A percentile compares a stretch with the other conserved stretches of the same genome.
Conservation (phyloP, 2,888 invertebrate species). For the Dryocosmus kuriphilus region DNA sequence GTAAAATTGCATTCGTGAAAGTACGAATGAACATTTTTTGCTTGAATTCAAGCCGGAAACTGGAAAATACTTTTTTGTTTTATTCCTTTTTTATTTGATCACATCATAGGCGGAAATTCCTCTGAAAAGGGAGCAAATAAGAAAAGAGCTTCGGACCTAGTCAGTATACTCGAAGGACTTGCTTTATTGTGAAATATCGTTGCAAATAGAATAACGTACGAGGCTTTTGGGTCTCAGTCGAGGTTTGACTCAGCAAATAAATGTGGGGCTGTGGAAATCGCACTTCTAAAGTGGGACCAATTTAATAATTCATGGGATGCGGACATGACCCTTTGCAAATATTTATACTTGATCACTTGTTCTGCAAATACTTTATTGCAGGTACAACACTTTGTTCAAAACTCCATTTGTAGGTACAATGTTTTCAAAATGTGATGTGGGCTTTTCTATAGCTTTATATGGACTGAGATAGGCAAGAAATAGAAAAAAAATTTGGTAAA, state of each 20-base stretch:
- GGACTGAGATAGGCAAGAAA: background rate
- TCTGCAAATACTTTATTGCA: conserved; percentile 66
- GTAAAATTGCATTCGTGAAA: conserved; percentile 1
- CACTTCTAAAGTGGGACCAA: conserved; percentile 49
- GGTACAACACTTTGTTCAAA: background rate
- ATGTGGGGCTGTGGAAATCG: conserved; percentile 50
- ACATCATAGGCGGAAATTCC: background rate
- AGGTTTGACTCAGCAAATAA: conserved; percentile 47
- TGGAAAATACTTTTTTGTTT: background rate
- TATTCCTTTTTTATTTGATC: background rate
- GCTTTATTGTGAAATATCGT: conserved; percentile 48
- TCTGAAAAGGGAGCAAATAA: background rate
- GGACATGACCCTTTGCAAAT: conserved; percentile 66
- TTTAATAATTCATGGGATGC: conserved; percentile 68
- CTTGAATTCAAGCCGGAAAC: background rate
- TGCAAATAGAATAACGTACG: conserved; percentile 51
- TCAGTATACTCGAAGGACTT: conserved; percentile 43
- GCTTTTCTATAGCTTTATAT: background rate
- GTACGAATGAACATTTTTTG: background rate
- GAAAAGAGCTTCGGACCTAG: background rate
- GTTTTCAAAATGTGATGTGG: background rate
- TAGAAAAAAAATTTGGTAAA: background rate
- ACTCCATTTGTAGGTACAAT: background rate
- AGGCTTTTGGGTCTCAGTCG: conserved; percentile 49
- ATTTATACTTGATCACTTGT: conserved; percentile 73